phyloP scores from a whole-genome alignment of 2,113 vertebrate species.

The Noturus placidus region DNA sequence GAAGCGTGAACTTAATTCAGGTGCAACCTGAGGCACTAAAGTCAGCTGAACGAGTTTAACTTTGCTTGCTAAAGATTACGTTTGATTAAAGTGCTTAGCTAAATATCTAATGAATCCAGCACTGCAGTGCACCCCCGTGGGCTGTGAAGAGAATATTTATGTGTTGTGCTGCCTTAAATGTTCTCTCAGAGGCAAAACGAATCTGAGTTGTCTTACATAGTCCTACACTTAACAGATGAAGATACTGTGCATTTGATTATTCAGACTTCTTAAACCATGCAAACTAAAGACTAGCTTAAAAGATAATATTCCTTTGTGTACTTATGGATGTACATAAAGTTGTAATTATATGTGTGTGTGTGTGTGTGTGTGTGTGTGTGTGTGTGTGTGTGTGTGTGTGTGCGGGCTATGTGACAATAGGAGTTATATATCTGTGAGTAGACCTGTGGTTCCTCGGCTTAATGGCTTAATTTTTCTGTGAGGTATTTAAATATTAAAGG shows the following conservation, averaged over 20 bases:
- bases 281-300: background rate
- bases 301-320: background rate
- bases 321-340: background rate
- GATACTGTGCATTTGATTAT: background rate
- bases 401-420: background rate
- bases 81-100: constrained; percentile 26
- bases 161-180: constrained; percentile 10
- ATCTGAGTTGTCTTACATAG: constrained; percentile 16
- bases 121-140: constrained; percentile 2
- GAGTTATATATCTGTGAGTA: constrained; percentile 4
- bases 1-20: background rate
- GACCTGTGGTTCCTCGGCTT: background rate
- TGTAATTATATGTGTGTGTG: background rate
- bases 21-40: background rate
- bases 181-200: background rate
- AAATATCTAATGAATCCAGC: constrained; percentile 19
- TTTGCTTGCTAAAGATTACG: background rate
- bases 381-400: background rate
- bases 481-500: constrained; percentile 39
- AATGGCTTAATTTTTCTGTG: background rate
- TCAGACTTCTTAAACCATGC: background rate
- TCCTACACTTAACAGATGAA: background rate
- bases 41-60: background rate
- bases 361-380: background rate
- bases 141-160: constrained; percentile 24